Conservation (phyloP, 2,888 invertebrate species). For the Drosophila trichaetosa region DNA sequence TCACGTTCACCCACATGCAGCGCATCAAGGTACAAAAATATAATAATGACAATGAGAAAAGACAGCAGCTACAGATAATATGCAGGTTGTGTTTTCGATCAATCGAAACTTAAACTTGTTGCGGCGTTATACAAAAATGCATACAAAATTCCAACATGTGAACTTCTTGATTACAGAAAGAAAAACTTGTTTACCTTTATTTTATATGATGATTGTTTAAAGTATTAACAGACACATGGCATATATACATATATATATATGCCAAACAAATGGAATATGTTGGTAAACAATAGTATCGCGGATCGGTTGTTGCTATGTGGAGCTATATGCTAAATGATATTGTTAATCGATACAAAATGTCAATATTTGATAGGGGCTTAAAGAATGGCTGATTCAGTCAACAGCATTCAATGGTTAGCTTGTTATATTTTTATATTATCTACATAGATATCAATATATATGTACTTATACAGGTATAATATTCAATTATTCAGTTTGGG, state of each 20-base stretch:
- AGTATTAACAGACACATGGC: neutral
- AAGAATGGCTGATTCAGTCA: neutral
- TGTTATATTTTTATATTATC: neutral
- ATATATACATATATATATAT: neutral
- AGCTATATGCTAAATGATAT: neutral
- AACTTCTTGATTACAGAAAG: neutral
- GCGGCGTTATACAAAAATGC: neutral
- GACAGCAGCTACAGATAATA: neutral
- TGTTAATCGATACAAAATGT: neutral
- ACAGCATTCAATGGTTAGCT: neutral
- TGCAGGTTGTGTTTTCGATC: neutral
- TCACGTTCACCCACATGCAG: constrained; percentile 9
- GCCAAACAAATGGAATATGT: neutral
- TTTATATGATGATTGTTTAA: neutral
- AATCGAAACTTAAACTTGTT: neutral
- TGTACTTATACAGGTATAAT: neutral
- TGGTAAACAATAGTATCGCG: neutral
- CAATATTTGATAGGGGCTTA: neutral
- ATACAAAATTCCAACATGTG: neutral
- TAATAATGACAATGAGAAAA: neutral
- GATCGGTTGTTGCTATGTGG: neutral
- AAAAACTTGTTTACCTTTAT: neutral
- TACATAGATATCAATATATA: neutral
- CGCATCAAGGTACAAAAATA: neutral
- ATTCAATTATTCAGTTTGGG: neutral